These are phyloP conservation scores for Lycophotia porphyrea DNA, from an alignment of 2,888 invertebrate species.

Conservation along the genomic window DNA sequence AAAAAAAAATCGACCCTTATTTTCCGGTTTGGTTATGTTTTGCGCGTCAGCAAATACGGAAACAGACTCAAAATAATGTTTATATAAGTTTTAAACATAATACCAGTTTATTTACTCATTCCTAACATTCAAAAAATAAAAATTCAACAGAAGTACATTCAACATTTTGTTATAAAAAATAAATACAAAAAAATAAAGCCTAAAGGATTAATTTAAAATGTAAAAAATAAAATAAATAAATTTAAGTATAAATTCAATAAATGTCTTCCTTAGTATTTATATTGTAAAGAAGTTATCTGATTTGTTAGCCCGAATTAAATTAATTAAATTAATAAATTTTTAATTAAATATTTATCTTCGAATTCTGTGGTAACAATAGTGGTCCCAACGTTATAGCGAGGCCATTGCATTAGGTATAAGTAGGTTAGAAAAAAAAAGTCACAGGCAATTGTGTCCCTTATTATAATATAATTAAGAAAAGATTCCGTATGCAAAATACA, in stretches of 20 bases:
- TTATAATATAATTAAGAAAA: neutral
- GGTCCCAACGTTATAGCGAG: neutral
- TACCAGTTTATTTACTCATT: neutral
- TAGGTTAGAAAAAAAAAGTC: neutral
- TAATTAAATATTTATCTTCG: neutral
- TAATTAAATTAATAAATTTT: constrained; percentile 5
- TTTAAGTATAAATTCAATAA: constrained; percentile 63
- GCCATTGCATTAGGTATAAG: constrained; percentile 1
- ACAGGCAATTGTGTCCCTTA: neutral
- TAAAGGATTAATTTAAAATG: constrained; percentile 32
- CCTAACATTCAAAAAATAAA: neutral
- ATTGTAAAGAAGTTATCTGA: constrained; percentile 46
- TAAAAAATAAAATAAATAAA: constrained; percentile 43
- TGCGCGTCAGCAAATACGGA: neutral
- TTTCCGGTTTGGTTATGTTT: neutral
- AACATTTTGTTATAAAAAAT: neutral
- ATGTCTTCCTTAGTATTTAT: constrained; percentile 78
- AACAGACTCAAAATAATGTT: neutral
- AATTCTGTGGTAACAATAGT: neutral
- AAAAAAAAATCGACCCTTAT: neutral
- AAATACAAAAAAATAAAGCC: neutral
- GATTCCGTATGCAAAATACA: neutral
- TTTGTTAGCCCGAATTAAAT: constrained; percentile 29
- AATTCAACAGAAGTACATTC: neutral
- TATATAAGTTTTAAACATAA: neutral